Base-by-base conservation (phyloP, 2,888 invertebrate species). In the Limnephilus marmoratus region DNA sequence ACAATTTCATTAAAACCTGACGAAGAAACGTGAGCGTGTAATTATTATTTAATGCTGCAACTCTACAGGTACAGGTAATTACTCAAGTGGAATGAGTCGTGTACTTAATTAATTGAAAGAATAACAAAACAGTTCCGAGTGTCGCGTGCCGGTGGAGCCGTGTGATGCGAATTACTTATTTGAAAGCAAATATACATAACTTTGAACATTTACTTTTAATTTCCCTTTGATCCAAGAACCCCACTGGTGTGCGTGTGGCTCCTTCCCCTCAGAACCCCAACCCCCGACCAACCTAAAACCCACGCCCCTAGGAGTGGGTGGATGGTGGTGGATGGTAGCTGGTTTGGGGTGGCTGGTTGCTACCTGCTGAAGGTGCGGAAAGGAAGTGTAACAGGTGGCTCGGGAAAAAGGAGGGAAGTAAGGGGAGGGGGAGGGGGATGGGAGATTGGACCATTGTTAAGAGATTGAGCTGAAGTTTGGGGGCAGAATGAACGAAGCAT, bases 141-240 rank as follows among this genome's bases (percentile, higher is more conserved):
- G 68, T 68, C 9, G 68, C 68, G 4, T 68, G 68, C 24, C 68
- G 68, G 68, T 7, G 68, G 68, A 68, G 7, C 24, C 7, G 68
- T 68, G 24, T 2, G 24, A 68, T 9, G 68, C 68, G 68, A 68
- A 24, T 24, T 68, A 68, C 68, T 68, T 68, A 68, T 68, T 68
- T 68, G 68, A 68, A 24, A n/a, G 68, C 24, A 68, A 68, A 68
- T 68, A 85, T 41, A 41, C n/a, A 85, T 85, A 41, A 85, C 5
- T 85, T 37, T 45, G 29, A 87, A 87, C 53, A 49, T 87, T 87
- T 87, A 53, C 53, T 87, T 87, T 45, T 87, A 87, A 87, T 87
- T 87, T 87, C 29, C 87, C 87, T 87, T 87, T 45, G 31, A 87
- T 18, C n/a, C 29, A 53, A 68, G 68, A 68, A 18, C 53, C 53